Evolutionary conservation across 2,113 vertebrate species (phyloP), one percentile per base, ranked within the genome.

Genomic region (Eulemur macaco): DNA sequence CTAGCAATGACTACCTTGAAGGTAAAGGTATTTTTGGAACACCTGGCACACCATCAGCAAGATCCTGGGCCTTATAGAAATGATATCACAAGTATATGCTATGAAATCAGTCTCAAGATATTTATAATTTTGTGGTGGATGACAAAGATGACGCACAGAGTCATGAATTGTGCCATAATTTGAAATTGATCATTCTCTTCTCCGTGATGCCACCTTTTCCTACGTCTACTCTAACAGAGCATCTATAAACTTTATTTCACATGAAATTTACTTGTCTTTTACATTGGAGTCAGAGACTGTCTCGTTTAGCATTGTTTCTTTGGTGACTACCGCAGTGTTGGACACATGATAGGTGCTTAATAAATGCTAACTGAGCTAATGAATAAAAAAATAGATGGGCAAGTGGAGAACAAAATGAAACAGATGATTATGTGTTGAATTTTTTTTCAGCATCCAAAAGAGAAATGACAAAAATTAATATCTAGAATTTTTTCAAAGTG

Each of bases 391-490:
- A 42, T 52, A 69, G 31, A 73, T 94, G 74, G 95, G 10, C 37
- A 68, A 94, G 29, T 89, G 64, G 68, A 89, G 29, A 31, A 50
- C 42, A 78, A 93, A 76, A 88, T 64, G 11, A 86, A 95, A 81
- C 47, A 85, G 23, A 58, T 84, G 90, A 94, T 76, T 31, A 27
- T 66, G 15, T 78, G 11, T 23, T 77, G 45, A 91, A 8, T 73
- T 85, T 94, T 80, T 77, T 91, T 96, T 92, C 50, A 34, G 12
- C 45, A 25, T 29, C 31, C 8, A 50, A 93, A 88, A 50, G 21
- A 88, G 9, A 68, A 60, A 88, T 82, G 50, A 45, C n/a, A 90
- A 93, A 94, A 90, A 90, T 37, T 88, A 83, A 25, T 71, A 92
- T 34, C 37, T 64, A 91, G 18, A 21, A 54, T 56, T 85, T 93